Conservation (phyloP, 1,140 invertebrate genomes). For the Bombus balteatus region DNA sequence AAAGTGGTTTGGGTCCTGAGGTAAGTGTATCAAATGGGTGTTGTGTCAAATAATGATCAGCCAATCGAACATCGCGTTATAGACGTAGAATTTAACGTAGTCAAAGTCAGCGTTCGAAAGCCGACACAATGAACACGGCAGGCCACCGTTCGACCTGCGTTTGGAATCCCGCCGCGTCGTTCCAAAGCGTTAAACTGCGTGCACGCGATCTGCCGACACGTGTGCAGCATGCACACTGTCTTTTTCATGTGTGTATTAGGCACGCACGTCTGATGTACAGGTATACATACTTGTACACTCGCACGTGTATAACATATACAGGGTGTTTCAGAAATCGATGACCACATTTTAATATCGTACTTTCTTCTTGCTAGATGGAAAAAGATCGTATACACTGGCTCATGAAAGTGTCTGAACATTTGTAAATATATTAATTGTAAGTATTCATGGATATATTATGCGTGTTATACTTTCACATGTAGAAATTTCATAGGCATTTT, state of each 20-base stretch:
- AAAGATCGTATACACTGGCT: not conserved
- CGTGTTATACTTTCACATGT: too few species aligned
- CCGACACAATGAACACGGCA: slow-evolving; percentile 1
- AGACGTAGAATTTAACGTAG: slow-evolving; percentile 33
- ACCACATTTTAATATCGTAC: not conserved
- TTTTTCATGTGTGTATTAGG: not conserved
- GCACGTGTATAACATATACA: not conserved
- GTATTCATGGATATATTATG: too few species aligned
- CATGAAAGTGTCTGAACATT: not conserved
- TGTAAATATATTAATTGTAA: too few species aligned
- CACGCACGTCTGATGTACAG: too few species aligned
- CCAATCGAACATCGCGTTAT: slow-evolving; percentile 22
- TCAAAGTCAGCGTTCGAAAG: not conserved
- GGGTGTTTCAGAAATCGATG: not conserved
- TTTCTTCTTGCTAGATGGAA: not conserved
- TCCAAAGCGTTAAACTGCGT: slow-evolving; percentile 24
- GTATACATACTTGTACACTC: too few species aligned
- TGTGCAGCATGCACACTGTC: not conserved
- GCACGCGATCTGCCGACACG: not conserved
- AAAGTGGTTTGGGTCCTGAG: not conserved
- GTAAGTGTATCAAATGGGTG: slow-evolving; percentile 20
- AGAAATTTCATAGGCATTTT: too few species aligned
- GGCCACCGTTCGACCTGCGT: not conserved
- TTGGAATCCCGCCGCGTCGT: slow-evolving; percentile 14
- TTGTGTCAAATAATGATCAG: slow-evolving; percentile 38